A percentile compares a stretch with the other conserved stretches of the same genome.
These are phyloP conservation scores for Spodoptera littoralis DNA, from an alignment of 2,888 invertebrate species.

Conservation along the genomic window DNA sequence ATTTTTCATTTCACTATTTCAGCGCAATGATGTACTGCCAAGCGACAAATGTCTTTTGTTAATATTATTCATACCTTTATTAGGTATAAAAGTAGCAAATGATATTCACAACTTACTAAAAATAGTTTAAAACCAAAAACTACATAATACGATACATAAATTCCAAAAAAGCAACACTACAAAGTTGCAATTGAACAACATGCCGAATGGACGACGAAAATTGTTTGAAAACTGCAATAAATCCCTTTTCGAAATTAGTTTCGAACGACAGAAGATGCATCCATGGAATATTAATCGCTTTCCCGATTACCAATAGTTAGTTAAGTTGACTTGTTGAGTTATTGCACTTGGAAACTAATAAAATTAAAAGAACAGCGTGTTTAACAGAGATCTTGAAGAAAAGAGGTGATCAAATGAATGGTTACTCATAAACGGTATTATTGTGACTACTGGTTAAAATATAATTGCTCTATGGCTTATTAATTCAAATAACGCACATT, in stretches of 20 bases:
- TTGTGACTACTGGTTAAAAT: too few relatives aligned
- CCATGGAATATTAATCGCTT: constrained; percentile 75
- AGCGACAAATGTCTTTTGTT: too few relatives aligned
- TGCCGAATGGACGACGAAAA: constrained; percentile 35
- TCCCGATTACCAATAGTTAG: constrained; percentile 75
- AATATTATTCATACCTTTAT: too few relatives aligned
- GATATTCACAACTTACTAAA: background rate
- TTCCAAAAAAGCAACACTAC: constrained; percentile 26
- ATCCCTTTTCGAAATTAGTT: constrained; percentile 75
- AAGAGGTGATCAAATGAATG: too few relatives aligned
- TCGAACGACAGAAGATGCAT: constrained; percentile 76
- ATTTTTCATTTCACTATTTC: too few relatives aligned
- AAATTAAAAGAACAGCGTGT: constrained; percentile 59
- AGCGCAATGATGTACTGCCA: too few relatives aligned
- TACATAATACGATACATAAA: constrained; percentile 35
- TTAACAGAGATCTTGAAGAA: constrained; percentile 43
- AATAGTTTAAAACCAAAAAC: constrained; percentile 10
- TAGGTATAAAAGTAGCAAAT: constrained; percentile 6
- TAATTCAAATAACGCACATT: too few relatives aligned
- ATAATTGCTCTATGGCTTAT: too few relatives aligned
- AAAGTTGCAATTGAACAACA: constrained; percentile 32
- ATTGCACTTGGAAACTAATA: constrained; percentile 67
- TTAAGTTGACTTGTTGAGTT: constrained; percentile 73
- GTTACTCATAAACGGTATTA: too few relatives aligned
- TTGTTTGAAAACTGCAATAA: constrained; percentile 73